A percentile compares a stretch with the other conserved stretches of the same genome.
These are phyloP conservation scores for Ennomos erosarius DNA, from an alignment of 2,888 invertebrate genomes.

Conservation along the genomic window DNA sequence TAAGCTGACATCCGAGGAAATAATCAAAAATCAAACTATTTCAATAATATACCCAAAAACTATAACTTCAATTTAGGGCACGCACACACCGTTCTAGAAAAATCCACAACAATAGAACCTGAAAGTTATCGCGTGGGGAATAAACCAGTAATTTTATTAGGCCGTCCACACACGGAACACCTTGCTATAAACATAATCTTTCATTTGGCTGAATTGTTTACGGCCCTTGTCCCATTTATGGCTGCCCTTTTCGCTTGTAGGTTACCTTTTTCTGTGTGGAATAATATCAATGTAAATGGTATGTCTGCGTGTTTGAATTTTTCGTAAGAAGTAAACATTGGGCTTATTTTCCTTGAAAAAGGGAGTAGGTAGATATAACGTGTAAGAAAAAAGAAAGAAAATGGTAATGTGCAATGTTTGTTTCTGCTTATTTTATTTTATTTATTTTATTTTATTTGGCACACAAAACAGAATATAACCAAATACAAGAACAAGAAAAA, in stretches of 20 bases:
- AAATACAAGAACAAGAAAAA: too few species aligned
- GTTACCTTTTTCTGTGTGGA: conserved; percentile 32
- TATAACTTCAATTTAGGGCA: conserved; percentile 17
- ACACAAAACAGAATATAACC: too few species aligned
- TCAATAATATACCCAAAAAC: too few species aligned
- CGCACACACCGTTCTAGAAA: conserved; percentile 5
- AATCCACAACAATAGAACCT: conserved; percentile 50
- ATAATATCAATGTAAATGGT: neutral
- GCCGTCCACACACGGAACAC: conserved; percentile 62
- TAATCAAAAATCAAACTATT: too few species aligned
- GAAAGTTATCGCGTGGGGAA: conserved; percentile 65
- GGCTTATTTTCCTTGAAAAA: too few species aligned
- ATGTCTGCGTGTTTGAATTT: conserved; percentile 13
- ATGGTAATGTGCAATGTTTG: too few species aligned
- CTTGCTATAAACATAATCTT: conserved; percentile 84
- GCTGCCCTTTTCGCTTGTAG: conserved; percentile 51
- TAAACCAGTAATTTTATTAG: conserved; percentile 78
- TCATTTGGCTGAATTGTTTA: conserved; percentile 80
- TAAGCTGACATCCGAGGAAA: too few species aligned
- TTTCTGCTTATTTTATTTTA: too few species aligned
- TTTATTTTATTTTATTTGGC: too few species aligned
- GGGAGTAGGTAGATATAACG: too few species aligned
- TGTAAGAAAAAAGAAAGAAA: too few species aligned
- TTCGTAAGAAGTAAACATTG: neutral
- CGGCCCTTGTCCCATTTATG: conserved; percentile 50